Evolutionary conservation across 2,113 vertebrate species (phyloP).

Genomic region (Apteryx mantelli): DNA sequence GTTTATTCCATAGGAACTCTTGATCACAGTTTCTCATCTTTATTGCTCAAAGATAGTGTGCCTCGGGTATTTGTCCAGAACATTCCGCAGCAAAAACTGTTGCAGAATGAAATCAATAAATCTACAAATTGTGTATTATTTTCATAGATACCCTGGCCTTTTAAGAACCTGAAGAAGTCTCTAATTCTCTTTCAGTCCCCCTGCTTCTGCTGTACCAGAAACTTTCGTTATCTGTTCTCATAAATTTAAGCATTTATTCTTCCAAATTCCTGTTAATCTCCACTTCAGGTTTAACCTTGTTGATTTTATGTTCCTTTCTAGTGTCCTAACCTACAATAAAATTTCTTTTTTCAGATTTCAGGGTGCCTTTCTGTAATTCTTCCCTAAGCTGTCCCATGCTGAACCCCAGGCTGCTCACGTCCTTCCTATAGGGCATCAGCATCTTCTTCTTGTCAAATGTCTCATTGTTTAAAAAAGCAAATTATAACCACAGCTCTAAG

Average conservation of each 20-base stretch:
- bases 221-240: background rate
- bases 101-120: background rate
- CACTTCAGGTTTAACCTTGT: background rate
- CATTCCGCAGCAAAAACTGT: background rate
- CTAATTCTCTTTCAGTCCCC: background rate
- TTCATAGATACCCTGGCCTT: background rate
- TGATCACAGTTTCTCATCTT: background rate
- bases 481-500: background rate
- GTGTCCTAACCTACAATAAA: background rate
- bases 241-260: background rate
- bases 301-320: background rate
- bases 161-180: background rate
- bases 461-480: background rate
- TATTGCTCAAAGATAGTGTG: background rate
- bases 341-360: background rate
- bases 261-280: background rate
- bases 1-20: background rate
- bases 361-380: background rate
- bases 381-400: background rate
- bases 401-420: background rate
- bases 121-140: background rate
- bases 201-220: background rate
- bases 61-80: background rate
- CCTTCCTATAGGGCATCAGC: background rate
- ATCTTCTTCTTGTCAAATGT: accelerated